Conservation (phyloP, 2,888 invertebrate species). For the Orthosia gracilis region DNA sequence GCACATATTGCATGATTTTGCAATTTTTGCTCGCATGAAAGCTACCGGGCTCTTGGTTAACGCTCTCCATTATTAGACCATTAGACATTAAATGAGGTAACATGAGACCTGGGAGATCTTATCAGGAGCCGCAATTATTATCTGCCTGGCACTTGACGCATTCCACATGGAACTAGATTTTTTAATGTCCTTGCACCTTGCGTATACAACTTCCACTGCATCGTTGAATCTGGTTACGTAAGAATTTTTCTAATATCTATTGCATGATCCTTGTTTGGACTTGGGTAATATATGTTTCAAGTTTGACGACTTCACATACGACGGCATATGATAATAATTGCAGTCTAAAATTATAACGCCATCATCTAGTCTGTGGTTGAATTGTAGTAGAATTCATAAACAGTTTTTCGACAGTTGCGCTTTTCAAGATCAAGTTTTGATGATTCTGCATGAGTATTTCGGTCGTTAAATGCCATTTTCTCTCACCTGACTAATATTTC, state of each 20-base stretch:
- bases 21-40: neutral
- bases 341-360: no score
- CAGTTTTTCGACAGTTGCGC: no score
- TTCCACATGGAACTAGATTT: conserved; percentile 57
- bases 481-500: conserved; percentile 90
- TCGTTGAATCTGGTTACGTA: conserved; percentile 51
- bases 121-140: conserved; percentile 45
- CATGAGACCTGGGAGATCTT: conserved; percentile 18
- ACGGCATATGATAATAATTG: no score
- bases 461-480: no score
- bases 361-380: no score
- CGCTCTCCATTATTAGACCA: no score
- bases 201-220: conserved; percentile 21
- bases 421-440: no score
- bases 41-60: conserved; percentile 16
- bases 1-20: conserved; percentile 6
- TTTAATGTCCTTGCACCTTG: conserved; percentile 50
- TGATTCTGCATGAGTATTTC: no score
- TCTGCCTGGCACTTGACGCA: conserved; percentile 47
- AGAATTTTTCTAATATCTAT: conserved; percentile 45
- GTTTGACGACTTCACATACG: conserved; percentile 1
- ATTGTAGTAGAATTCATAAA: no score
- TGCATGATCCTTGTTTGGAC: conserved; percentile 54
- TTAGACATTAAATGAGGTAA: conserved; percentile 27
- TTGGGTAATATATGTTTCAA: conserved; percentile 12